phyloP scores from a whole-genome alignment of 2,888 invertebrate species.

The Limnephilus auricula region DNA sequence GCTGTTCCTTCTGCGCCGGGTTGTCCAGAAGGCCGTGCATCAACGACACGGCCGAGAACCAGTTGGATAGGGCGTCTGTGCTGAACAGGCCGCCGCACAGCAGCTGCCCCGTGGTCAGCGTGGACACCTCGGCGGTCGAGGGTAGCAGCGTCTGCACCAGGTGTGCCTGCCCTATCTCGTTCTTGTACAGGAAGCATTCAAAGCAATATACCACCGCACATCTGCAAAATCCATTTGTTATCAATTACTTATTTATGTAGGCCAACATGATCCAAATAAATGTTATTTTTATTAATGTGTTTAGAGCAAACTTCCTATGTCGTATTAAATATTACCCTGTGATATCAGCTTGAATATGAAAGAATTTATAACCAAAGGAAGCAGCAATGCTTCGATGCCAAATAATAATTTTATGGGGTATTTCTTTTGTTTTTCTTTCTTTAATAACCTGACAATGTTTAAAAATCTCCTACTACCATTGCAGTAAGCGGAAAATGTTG shows the following conservation, averaged over 20 bases:
- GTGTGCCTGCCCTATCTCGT: conserved; percentile 91
- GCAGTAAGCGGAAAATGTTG: no score
- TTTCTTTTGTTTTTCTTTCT: no score
- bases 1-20: conserved; percentile 90
- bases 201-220: conserved; percentile 98
- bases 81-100: conserved; percentile 96
- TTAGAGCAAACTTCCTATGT: not conserved
- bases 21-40: conserved; percentile 94
- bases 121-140: conserved; percentile 85
- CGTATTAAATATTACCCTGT: not conserved
- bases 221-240: conserved; percentile 72
- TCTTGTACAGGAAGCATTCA: conserved; percentile 96
- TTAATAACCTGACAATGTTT: no score
- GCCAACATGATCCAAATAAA: not conserved
- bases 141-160: conserved; percentile 96
- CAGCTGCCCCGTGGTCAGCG: conserved; percentile 90
- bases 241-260: conserved; percentile 70
- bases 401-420: not conserved
- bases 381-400: not conserved
- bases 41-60: conserved; percentile 96
- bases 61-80: conserved; percentile 91
- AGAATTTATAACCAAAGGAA: no score
- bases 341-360: not conserved
- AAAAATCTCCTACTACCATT: no score
- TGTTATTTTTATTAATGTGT: conserved; percentile 2